A percentile compares a stretch with the other conserved stretches of the same genome.
These are phyloP conservation scores for Tenthredo livida DNA, from an alignment of 2,888 invertebrate species.

Conservation along the genomic window DNA sequence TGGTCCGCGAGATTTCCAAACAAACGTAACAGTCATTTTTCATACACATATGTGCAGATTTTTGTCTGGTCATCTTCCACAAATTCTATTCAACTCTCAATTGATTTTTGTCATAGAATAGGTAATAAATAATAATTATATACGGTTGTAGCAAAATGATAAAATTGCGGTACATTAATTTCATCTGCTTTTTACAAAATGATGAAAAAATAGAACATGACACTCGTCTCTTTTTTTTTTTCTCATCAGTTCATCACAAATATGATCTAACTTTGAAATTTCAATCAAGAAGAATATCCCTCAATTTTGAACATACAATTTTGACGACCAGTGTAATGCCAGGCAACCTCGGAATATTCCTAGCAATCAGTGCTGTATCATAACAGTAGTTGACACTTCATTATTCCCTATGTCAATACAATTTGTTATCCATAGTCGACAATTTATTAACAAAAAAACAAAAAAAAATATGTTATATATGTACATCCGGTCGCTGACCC, in stretches of 20 bases:
- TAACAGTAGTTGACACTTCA: neutral
- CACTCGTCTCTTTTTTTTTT: no score
- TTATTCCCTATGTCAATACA: neutral
- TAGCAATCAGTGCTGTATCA: neutral
- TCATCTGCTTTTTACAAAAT: neutral
- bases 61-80: neutral
- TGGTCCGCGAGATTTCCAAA: neutral
- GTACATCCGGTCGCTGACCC: constrained; percentile 3
- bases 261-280: no score
- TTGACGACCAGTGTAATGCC: neutral
- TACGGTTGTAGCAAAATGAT: neutral
- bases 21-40: constrained; percentile 2
- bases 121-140: no score
- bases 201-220: neutral
- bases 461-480: neutral
- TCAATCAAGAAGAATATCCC: no score
- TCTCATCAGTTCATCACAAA: no score
- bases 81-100: neutral
- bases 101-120: neutral
- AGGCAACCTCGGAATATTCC: neutral
- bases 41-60: neutral
- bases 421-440: constrained; percentile 20
- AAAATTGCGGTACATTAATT: neutral
- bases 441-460: neutral
- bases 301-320: neutral